Percentiles rank a stretch among this genome's conserved stretches.
Evolutionary conservation across 2,888 invertebrate species (phyloP).

Genomic region (Byasa hedistus): DNA sequence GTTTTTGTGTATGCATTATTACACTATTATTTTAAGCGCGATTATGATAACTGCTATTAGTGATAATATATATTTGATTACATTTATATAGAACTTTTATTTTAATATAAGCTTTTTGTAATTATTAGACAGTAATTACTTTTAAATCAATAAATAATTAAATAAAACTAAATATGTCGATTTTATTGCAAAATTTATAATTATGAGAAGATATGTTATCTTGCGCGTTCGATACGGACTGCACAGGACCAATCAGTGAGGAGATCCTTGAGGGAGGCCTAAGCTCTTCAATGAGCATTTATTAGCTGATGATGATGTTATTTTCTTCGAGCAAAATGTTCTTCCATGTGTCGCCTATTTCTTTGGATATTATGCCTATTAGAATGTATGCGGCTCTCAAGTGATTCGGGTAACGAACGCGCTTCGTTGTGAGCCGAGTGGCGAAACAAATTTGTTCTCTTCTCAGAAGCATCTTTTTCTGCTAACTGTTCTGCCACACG

Average conservation of each 20-base stretch:
- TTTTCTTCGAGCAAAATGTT: constrained; percentile 89
- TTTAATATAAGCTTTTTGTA: background rate
- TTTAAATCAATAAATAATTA: background rate
- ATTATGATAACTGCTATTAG: background rate
- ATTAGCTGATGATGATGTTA: constrained; percentile 43
- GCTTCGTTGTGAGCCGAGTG: constrained; percentile 73
- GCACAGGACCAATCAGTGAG: too few relatives aligned
- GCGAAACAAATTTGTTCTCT: constrained; percentile 81
- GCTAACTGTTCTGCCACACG: constrained; percentile 83
- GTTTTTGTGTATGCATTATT: background rate
- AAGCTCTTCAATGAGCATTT: too few relatives aligned
- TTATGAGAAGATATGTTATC: background rate
- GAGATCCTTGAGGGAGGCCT: too few relatives aligned
- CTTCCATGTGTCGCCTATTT: constrained; percentile 88
- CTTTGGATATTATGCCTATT: constrained; percentile 95
- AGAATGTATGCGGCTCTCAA: constrained; percentile 91
- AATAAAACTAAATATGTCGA: background rate
- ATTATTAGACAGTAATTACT: background rate
- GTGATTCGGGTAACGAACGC: constrained; percentile 82
- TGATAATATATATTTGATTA: background rate
- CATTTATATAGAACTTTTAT: background rate
- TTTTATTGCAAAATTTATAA: background rate
- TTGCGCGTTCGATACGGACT: too few relatives aligned
- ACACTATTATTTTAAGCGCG: background rate
- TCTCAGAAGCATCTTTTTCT: constrained; percentile 67